A percentile compares a stretch with the other conserved stretches of the same genome.
Conservation (phyloP, 1,140 invertebrate species). For the Linepithema humile region DNA sequence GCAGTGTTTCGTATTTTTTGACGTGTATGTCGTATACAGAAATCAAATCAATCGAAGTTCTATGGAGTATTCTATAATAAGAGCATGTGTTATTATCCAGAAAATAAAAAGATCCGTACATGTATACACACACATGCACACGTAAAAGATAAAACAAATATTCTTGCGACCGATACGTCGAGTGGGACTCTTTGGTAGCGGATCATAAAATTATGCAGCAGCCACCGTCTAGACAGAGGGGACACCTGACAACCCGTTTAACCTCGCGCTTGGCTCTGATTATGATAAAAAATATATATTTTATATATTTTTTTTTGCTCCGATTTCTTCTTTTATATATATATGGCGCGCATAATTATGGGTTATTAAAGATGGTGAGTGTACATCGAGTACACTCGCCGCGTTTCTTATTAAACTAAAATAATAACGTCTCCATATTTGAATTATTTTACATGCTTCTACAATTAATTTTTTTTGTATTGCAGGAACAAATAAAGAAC, state of each 20-base stretch:
- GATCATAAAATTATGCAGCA: conserved; percentile 81
- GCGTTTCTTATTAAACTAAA: conserved; percentile 59
- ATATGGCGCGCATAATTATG: conserved; percentile 74
- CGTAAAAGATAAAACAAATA: too few species aligned
- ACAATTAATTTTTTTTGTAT: neutral
- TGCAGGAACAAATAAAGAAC: neutral
- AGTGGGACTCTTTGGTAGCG: conserved; percentile 48
- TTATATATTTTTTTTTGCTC: too few species aligned
- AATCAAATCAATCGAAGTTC: too few species aligned
- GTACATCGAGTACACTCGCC: conserved; percentile 58
- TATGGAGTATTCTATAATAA: too few species aligned
- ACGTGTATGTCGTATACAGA: too few species aligned
- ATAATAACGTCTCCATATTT: conserved; percentile 74
- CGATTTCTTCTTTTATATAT: too few species aligned
- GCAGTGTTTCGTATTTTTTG: too few species aligned
- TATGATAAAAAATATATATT: conserved; percentile 82
- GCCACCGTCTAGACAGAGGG: conserved; percentile 70
- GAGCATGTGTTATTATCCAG: neutral
- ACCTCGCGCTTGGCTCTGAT: conserved; percentile 77
- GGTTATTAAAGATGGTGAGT: conserved; percentile 82
- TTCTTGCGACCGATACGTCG: conserved; percentile 3
- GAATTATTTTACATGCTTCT: conserved; percentile 66
- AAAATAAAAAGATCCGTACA: neutral
- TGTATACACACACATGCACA: neutral
- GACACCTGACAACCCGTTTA: conserved; percentile 81